These are phyloP conservation scores for Cistogaster globosa DNA, from an alignment of 2,888 invertebrate species.

Conservation along the genomic window DNA sequence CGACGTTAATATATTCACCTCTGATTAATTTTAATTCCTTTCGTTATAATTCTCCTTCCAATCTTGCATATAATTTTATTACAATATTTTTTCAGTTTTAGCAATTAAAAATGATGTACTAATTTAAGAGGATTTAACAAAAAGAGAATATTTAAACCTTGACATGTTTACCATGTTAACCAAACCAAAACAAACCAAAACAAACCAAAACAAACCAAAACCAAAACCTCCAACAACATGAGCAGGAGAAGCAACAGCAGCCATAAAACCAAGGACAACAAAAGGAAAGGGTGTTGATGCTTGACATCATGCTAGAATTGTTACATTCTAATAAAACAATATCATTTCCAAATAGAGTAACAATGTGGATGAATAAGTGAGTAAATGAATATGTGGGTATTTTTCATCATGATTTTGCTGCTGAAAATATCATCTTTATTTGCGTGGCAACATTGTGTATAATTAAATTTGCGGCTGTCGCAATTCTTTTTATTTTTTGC, in stretches of 20 bases:
- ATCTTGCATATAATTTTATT: background rate
- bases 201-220: constrained; percentile 25
- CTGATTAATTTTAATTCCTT: background rate
- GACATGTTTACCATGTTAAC: constrained; percentile 71
- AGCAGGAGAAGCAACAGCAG: background rate
- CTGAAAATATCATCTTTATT: constrained; percentile 73
- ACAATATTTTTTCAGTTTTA: constrained; percentile 29
- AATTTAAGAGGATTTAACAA: constrained; percentile 62
- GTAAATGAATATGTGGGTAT: constrained; percentile 30
- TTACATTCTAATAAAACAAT: constrained; percentile 67
- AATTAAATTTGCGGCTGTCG: constrained; percentile 80
- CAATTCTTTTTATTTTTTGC: constrained; percentile 72
- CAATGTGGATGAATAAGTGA: constrained; percentile 1
- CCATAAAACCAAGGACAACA: constrained; percentile 18
- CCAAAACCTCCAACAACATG: constrained; percentile 10
- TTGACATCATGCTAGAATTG: constrained; percentile 67
- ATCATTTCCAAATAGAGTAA: constrained; percentile 44
- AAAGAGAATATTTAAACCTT: constrained; percentile 67
- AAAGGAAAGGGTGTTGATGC: constrained; percentile 71
- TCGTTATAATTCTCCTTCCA: background rate
- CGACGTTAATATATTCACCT: too few relatives aligned
- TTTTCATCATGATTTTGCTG: constrained; percentile 46
- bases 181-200: constrained; percentile 49
- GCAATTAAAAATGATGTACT: constrained; percentile 64
- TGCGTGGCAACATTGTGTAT: constrained; percentile 74